Conservation (phyloP, 2,797 vertebrate species). For the Muraenolepis orangiensis region DNA sequence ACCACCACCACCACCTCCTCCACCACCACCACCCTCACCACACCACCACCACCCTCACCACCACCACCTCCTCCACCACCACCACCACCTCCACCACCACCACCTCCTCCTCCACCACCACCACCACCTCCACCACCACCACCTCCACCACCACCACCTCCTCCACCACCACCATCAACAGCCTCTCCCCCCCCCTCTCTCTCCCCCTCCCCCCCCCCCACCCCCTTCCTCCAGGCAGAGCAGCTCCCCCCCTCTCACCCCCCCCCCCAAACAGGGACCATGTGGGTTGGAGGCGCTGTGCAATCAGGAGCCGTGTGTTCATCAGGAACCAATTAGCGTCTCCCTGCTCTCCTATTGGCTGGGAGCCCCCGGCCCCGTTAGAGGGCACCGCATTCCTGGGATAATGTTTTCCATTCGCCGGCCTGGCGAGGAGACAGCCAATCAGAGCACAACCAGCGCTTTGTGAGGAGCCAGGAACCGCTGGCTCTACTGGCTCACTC, state of each 20-base stretch:
- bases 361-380: constrained; percentile 72
- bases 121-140: no score
- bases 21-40: no score
- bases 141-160: no score
- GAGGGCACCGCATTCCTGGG: constrained; percentile 86
- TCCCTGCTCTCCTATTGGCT: constrained; percentile 77
- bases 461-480: constrained; percentile 72
- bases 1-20: no score
- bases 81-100: no score
- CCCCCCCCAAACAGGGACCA: constrained; percentile 76
- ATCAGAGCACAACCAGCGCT: constrained; percentile 78
- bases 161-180: not conserved
- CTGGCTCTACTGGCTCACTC: constrained; percentile 56
- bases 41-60: no score
- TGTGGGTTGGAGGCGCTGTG: constrained; percentile 76
- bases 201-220: constrained; percentile 45
- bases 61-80: no score
- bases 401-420: constrained; percentile 86
- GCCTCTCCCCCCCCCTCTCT: constrained; percentile 45
- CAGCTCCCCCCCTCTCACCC: constrained; percentile 72
- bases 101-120: no score
- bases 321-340: constrained; percentile 85
- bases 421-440: constrained; percentile 73
- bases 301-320: constrained; percentile 79
- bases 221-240: constrained; percentile 60